These are phyloP conservation scores for Rhagophthalmus giganteus DNA, from an alignment of 2,888 invertebrate genomes.

Conservation along the genomic window DNA sequence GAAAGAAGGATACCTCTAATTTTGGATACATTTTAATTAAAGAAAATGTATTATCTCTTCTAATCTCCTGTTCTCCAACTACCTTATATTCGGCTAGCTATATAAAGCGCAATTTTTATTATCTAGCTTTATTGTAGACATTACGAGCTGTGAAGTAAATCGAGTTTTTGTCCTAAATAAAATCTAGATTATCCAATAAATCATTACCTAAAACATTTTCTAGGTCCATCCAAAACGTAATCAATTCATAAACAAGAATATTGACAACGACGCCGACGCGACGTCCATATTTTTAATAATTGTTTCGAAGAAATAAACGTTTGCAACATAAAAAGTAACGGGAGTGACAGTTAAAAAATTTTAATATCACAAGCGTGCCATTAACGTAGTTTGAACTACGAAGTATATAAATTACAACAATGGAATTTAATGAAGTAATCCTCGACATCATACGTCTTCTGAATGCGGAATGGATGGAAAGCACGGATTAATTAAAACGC, in stretches of 20 bases:
- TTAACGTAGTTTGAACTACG: constrained; percentile 1
- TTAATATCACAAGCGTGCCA: not conserved
- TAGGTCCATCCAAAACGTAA: too few species aligned
- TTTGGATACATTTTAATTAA: too few species aligned
- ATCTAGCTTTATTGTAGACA: constrained; percentile 3
- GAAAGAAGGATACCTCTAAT: too few species aligned
- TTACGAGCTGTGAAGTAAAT: constrained; percentile 9
- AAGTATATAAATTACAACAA: constrained; percentile 15
- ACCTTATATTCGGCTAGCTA: not conserved
- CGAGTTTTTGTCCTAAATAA: constrained; percentile 4
- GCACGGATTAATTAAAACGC: constrained; percentile 12
- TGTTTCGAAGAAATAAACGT: too few species aligned
- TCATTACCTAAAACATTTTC: too few species aligned
- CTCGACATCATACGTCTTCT: constrained; percentile 5
- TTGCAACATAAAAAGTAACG: too few species aligned
- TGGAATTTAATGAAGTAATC: constrained; percentile 11
- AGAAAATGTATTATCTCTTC: too few species aligned
- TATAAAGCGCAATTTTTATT: constrained; percentile 4
- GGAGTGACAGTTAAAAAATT: too few species aligned
- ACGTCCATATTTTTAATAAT: too few species aligned
- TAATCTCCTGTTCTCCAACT: too few species aligned
- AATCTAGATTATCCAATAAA: constrained; percentile 9
- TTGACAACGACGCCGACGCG: too few species aligned
- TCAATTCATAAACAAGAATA: too few species aligned
- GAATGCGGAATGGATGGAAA: constrained; percentile 11